phyloP scores from a whole-genome alignment of 2,888 invertebrate species.

The Gibbula magus region DNA sequence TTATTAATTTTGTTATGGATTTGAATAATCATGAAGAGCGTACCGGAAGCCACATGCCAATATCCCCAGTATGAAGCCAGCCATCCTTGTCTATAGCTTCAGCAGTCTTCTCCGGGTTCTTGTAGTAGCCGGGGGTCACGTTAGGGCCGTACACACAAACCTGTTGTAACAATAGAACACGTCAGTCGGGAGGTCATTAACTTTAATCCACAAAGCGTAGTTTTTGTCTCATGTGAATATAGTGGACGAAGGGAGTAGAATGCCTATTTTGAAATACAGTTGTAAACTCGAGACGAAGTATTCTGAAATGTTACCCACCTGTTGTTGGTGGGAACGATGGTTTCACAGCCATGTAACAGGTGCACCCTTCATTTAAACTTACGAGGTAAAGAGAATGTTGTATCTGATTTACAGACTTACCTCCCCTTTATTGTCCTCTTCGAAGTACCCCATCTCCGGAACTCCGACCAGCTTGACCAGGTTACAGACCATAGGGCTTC shows the following conservation, averaged over 20 bases:
- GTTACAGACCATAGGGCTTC: conserved; percentile 95
- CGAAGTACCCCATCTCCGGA: conserved; percentile 89
- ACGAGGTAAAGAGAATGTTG: no score
- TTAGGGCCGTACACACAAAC: conserved; percentile 62
- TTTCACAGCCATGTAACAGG: no score
- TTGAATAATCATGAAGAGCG: conserved; percentile 62
- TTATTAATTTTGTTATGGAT: no score
- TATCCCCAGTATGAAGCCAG: conserved; percentile 90
- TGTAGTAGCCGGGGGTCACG: conserved; percentile 68
- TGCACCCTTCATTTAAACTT: no score
- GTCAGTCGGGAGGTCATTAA: no score
- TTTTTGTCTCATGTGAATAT: no score
- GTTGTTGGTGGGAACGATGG: no score
- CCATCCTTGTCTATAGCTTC: conserved; percentile 71
- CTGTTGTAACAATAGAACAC: conserved; percentile 31
- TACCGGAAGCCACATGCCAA: conserved; percentile 95
- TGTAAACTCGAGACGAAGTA: no score
- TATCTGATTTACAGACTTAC: not conserved
- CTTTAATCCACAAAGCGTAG: no score
- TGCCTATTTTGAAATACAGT: no score
- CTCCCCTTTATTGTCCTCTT: conserved; percentile 60
- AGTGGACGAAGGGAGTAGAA: no score
- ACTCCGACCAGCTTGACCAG: conserved; percentile 96
- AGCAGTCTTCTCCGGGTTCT: conserved; percentile 67
- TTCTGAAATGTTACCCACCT: no score